Evolutionary conservation across 1,140 invertebrate genomes (phyloP), one percentile per base, ranked within the genome.

Genomic region (Penaeus vannamei): DNA sequence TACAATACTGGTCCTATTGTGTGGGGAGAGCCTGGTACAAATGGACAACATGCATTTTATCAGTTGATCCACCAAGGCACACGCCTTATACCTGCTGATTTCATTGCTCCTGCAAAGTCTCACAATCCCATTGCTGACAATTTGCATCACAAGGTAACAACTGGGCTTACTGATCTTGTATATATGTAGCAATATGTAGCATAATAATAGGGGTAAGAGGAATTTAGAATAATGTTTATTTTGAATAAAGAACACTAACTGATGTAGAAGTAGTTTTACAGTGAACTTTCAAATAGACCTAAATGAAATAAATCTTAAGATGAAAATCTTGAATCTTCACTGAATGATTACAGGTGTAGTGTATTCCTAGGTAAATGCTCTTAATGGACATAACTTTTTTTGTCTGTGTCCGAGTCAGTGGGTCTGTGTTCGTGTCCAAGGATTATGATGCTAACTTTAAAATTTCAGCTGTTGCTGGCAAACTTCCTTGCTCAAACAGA

Each of bases 401-500:
- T 42, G 36, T 42, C 36, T 4, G 1, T 42, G 36, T 42, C 8
- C 14, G 53, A 17, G 12, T 53, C 53, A 14, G 1, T 53, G 17
- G 12, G 53, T n/a, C n/a, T 86, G 82, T 86, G 5, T 42, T 86
- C 69, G 84, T 62, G 1, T 90, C 19, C 90, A 26, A 46, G 42
- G 10, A 90, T 87, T 76, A n/a, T 0, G 20, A 32, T 26, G 36
- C 7, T 59, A 87, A 32, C 91, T 83, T 92, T 62, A 76, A 22
- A 92, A 94, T 1, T 96, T 92, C 95, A 98, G 94, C 98, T 99
- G 92, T 94, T 99, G 77, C 93, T 99, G 69, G 97, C 99, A 0
- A 99, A 99, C 94, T 99, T 99, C 94, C 94, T 99, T 77, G 99
- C 99, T 7, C 99, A 99, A 94, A 99, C 99, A 14, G 99, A 99